Conservation (phyloP, 2,888 invertebrate species). For the Oscheius sp. region DNA sequence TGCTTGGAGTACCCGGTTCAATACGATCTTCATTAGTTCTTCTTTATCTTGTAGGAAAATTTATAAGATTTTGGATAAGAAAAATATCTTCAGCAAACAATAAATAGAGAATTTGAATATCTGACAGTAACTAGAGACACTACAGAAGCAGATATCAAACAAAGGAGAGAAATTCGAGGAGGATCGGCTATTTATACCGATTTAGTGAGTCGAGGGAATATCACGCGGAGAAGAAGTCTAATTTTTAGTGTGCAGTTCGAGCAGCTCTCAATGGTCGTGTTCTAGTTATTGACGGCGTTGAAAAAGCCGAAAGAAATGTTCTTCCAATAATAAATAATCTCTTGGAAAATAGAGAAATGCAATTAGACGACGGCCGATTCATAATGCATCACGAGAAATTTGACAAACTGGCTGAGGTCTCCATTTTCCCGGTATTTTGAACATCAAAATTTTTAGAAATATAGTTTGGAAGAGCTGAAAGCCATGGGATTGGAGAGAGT, state of each 20-base stretch:
- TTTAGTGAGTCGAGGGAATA: slow-evolving; percentile 76
- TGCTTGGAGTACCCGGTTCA: slow-evolving; percentile 90
- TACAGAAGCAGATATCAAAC: slow-evolving; percentile 95
- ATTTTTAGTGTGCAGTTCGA: slow-evolving; percentile 85
- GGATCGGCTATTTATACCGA: slow-evolving; percentile 92
- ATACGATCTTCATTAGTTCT: slow-evolving; percentile 85
- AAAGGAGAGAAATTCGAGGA: slow-evolving; percentile 88
- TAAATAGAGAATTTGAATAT: slow-evolving; percentile 90
- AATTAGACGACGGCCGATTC: slow-evolving; percentile 94
- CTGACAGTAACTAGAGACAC: slow-evolving; percentile 93
- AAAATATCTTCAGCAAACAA: slow-evolving; percentile 79
- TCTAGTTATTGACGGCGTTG: slow-evolving; percentile 91
- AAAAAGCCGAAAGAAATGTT: slow-evolving; percentile 96
- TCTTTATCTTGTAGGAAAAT: slow-evolving; percentile 80
- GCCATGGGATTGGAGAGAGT: slow-evolving; percentile 91
- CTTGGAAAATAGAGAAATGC: slow-evolving; percentile 95
- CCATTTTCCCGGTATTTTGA: not conserved
- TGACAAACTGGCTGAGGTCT: slow-evolving; percentile 85
- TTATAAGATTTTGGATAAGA: not conserved
- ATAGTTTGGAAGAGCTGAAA: slow-evolving; percentile 84
- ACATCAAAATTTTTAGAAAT: slow-evolving; percentile 79
- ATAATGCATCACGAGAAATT: slow-evolving; percentile 89
- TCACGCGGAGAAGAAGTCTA: not conserved
- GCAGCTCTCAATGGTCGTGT: slow-evolving; percentile 90
- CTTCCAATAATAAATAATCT: slow-evolving; percentile 94